Evolutionary conservation across 2,888 invertebrate genomes (phyloP), one percentile per base, ranked within the genome.

Genomic region (Caenorhabditis sp.): DNA sequence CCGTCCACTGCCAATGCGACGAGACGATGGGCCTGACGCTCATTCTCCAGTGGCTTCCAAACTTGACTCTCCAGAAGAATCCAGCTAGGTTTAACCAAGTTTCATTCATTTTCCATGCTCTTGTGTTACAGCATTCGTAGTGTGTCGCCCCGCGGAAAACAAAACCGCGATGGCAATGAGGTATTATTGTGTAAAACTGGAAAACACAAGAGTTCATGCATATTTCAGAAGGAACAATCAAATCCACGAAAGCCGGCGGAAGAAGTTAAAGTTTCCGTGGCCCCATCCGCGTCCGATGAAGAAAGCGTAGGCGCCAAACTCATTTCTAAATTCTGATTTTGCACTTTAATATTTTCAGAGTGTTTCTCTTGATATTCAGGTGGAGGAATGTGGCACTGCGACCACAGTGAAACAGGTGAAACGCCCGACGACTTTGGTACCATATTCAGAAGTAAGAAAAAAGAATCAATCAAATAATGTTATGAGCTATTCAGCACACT

Each of bases 31-130:
- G 89, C 92, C 94, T 82, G 20, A 96, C 95, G 0, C 91, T 96
- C 11, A 93, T 95, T 81, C 92, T 96, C 2, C 95, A 95, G 76
- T 96, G 96, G 96, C 95, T 96, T 83, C 96, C 96, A 0, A 96
- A 96, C 90, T 93, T 93, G 2, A 94, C 95, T 0, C 91, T 96
- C 39, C 93, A 94, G 79, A 95, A 93, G 90, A 95, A 95, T 89
- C 94, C 95, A 15, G 93, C 93, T 15, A 92, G 93, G 87, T 87
- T 58, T n/a, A 24, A 15, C n/a, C 15, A 9, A 11, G 11, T 5
- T 1, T 9, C 11, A 37, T 53, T 52, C 27, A 30, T 43, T 50
- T 41, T 52, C 15, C 13, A 5, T 20, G 20, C n/a, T 13, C 11
- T 35, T 48, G 15, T 37, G 20, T 71, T 82, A 65, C 68, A 87